Conservation (phyloP, 2,113 vertebrate species). For the Ursus arctos region DNA sequence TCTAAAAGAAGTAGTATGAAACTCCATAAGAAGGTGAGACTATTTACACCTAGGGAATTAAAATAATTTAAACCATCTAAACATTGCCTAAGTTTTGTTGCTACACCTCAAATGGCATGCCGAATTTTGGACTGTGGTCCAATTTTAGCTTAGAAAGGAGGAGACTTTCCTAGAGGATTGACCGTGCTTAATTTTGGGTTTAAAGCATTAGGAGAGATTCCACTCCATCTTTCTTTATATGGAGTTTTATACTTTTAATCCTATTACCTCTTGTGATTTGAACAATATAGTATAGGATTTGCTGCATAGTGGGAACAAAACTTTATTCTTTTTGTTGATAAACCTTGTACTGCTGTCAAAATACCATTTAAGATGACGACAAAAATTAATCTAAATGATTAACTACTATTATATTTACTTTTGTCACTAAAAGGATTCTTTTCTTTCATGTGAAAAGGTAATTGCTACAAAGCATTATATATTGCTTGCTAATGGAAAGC, state of each 20-base stretch:
- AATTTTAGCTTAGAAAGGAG: background rate
- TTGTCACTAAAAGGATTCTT: background rate
- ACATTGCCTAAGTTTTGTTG: background rate
- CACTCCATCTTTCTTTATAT: background rate
- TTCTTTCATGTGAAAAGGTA: background rate
- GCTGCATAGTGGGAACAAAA: background rate
- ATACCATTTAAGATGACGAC: background rate
- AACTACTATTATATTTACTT: background rate
- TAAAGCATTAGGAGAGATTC: background rate
- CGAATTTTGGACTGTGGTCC: background rate
- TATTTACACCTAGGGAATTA: background rate
- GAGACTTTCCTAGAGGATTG: background rate
- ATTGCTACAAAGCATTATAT: background rate
- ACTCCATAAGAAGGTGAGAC: background rate
- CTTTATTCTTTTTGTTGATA: constrained; percentile 4
- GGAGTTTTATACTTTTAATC: background rate
- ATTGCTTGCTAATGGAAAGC: background rate
- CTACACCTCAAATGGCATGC: background rate
- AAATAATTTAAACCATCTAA: background rate
- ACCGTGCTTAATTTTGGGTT: background rate
- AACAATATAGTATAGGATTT: background rate
- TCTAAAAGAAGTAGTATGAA: background rate
- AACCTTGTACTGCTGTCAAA: background rate
- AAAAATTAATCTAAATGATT: constrained; percentile 29
- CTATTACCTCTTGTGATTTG: background rate